Base-by-base conservation (phyloP, 2,888 invertebrate genomes). In the Caenorhabditis drosophilae region DNA sequence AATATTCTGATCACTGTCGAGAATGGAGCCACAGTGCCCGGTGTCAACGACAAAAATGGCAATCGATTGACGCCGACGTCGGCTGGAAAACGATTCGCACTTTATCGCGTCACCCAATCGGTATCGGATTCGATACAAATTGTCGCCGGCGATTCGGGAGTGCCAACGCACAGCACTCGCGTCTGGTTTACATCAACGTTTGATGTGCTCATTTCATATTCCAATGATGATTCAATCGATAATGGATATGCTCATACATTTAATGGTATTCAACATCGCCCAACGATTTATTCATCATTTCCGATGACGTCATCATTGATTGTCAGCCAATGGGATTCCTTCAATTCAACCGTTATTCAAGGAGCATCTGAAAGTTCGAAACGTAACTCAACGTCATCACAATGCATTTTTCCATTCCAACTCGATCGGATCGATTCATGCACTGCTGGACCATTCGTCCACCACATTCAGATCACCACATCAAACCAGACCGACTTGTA, bases 161-260 rank as follows among this genome's bases (percentile, higher is more conserved):
- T 53, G 20, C 56, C 63, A n/a, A 4, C 42, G 18, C 64, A 64
- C 40, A 58, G 31, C 16, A 52, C 54, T n/a, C 58, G 64, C 34
- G 58, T 64, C 20, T 66, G 55, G 59, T 66, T 66, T 47, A 34
- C 42, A 12, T 55, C 59, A 12, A n/a, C 35, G 22, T 11, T 7
- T 18, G 55, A 59, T 16, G 52, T 66, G 7, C 51, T 66, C 12
- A 36, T 66, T 15, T 56, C 59, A 0, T 66, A 59, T 31, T 56
- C 55, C n/a, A 49, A 55, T 27, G 59, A 60, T 52, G 51, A 55
- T 15, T 36, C 52, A n/a, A 52, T 60, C 11, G 66, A 66, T 25
- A 60, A 59, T 31, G 57, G 57, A 48, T 48, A 55, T 36, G 59
- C 66, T 1, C 50, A 66, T 45, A 56, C 66, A 7, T 66, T 66